These are phyloP conservation scores for Tetramorium bicarinatum DNA, from an alignment of 2,888 invertebrate genomes.

Conservation along the genomic window DNA sequence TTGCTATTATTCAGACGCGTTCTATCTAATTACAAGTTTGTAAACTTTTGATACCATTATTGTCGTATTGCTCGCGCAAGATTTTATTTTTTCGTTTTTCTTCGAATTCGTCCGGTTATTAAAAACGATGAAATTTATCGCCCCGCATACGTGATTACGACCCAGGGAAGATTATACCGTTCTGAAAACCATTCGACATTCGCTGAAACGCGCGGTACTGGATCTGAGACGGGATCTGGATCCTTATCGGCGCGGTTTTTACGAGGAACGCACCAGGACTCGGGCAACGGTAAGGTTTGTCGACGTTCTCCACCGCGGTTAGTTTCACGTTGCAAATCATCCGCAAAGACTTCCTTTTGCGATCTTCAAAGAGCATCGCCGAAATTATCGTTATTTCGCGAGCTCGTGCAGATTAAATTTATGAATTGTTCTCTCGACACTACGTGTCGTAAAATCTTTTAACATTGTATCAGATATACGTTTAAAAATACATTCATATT, in stretches of 20 bases:
- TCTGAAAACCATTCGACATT: constrained; percentile 62
- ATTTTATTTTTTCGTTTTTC: not conserved
- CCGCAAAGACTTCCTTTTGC: constrained; percentile 54
- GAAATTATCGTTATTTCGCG: constrained; percentile 47
- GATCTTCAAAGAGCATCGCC: constrained; percentile 61
- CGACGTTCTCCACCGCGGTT: constrained; percentile 50
- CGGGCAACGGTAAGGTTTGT: constrained; percentile 44
- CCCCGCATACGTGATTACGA: constrained; percentile 52
- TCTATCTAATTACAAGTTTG: not conserved
- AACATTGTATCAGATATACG: not conserved
- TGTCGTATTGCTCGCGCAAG: not conserved
- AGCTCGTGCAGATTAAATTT: constrained; percentile 21
- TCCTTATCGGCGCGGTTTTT: constrained; percentile 69
- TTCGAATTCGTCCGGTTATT: constrained; percentile 49
- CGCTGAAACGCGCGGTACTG: constrained; percentile 43
- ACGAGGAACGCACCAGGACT: constrained; percentile 55
- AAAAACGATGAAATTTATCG: constrained; percentile 62
- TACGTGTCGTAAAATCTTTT: not conserved
- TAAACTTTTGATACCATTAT: not conserved
- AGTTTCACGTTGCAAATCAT: constrained; percentile 60
- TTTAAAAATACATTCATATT: not conserved
- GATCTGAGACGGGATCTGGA: constrained; percentile 55
- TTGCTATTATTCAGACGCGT: not conserved
- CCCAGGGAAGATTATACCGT: constrained; percentile 32
- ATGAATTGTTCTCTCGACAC: constrained; percentile 16